Conservation (phyloP, 2,888 invertebrate genomes). For the Drosophila macrothrix region DNA sequence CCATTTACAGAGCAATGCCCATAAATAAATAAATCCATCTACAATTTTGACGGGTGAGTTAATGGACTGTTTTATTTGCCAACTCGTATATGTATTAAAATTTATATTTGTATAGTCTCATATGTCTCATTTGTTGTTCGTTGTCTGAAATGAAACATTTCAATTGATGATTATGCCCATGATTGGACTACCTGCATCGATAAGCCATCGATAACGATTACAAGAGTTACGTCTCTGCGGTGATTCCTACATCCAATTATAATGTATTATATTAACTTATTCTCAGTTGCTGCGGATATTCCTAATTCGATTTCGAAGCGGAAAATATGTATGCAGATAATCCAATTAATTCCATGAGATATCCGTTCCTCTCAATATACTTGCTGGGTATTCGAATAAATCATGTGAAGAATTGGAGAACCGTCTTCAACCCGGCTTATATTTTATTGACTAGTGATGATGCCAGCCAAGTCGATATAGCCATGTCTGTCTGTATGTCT, state of each 20-base stretch:
- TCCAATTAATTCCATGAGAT: background rate
- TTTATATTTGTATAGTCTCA: background rate
- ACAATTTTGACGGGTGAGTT: conserved; percentile 39
- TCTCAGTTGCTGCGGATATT: background rate
- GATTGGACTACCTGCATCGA: background rate
- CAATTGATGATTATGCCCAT: conserved; percentile 2
- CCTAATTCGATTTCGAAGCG: background rate
- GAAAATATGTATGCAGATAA: background rate
- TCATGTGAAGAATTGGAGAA: background rate
- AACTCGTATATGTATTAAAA: background rate
- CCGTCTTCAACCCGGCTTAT: background rate
- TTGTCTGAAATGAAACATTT: background rate
- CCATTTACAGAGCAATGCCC: conserved; percentile 31
- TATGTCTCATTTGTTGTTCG: background rate
- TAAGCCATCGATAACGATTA: conserved; percentile 23
- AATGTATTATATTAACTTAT: background rate
- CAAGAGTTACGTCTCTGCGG: background rate
- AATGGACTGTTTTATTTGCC: background rate
- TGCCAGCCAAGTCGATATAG: background rate
- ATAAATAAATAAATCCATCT: conserved; percentile 27
- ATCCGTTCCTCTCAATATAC: background rate
- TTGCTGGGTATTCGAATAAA: background rate
- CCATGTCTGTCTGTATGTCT: background rate
- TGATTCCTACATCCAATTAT: background rate
- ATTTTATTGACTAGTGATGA: background rate